Evolutionary conservation across 2,888 invertebrate species (phyloP), one percentile per base, ranked within the genome.

Genomic region (Catocala sponsa): DNA sequence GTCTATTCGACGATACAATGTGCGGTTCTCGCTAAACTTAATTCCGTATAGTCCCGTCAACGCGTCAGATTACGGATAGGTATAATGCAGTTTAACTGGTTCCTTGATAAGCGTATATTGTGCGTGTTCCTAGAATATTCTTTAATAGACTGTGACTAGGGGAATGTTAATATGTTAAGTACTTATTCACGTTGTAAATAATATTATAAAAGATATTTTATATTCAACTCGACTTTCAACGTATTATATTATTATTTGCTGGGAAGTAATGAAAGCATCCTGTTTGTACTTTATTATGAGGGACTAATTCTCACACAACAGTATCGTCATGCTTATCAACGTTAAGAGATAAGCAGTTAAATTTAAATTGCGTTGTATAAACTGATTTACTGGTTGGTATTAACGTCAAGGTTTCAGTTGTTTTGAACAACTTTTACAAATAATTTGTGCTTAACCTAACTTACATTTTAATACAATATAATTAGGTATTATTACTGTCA

Each of bases 21-120:
- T 82, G 82, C 77, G 79, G 76, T 90, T 91, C 87, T 83, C 74
- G 83, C 83, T 87, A 87, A 89, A 87, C 84, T 84, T 87, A 88
- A 89, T 87, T 83, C 82, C 77, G 76, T 79, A 86, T 83, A 81
- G 81, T 84, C 75, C 84, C 84, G 83, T 85, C 83, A 76, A 82
- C 80, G 83, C 84, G 86, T 85, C 71, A 76, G 90, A 91, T 92
- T 89, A 88, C 75, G 72, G 66, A 78, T 78, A n/a, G n/a, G n/a
- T n/a, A 82, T 79, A 75, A 79, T 77, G 74, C 75, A 72, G 74
- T 78, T 70, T 71, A 75, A 79, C 82, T 68, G 71, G 78, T 79
- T 77, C 64, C 68, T 59, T 71, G 67, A 71, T 72, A 70, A 78
- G 64, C 74, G 63, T 67, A 71, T 74, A 80, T 78, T 80, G 74